These are phyloP conservation scores for Cyprinodon diabolis DNA, from an alignment of 2,797 vertebrate species.

Conservation along the genomic window DNA sequence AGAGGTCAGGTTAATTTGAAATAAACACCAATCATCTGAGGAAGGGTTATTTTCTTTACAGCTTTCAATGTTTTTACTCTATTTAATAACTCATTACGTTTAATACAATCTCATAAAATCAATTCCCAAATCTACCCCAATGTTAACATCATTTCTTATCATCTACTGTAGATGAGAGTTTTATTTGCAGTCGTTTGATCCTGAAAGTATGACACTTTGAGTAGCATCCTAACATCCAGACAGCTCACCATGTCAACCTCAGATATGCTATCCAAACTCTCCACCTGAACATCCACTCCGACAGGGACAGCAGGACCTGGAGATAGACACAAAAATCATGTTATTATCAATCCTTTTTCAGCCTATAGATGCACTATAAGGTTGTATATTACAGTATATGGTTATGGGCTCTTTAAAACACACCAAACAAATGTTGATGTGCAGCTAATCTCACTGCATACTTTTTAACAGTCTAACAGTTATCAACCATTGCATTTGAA, in stretches of 20 bases:
- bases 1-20: no score
- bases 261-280: constrained; percentile 97
- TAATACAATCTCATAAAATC: neutral
- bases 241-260: constrained; percentile 95
- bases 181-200: neutral
- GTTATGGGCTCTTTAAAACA: no score
- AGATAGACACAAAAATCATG: neutral
- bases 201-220: neutral
- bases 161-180: neutral
- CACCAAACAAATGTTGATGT: no score
- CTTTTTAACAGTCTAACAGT: no score
- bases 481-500: no score
- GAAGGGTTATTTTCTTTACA: no score
- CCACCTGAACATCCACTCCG: constrained; percentile 94
- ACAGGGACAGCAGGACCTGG: constrained; percentile 95
- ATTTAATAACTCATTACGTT: no score
- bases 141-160: neutral
- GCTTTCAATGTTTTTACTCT: no score
- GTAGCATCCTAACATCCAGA: neutral
- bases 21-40: no score
- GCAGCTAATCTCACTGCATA: no score
- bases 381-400: neutral
- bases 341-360: neutral
- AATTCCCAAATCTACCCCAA: neutral
- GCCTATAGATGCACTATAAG: neutral